Percentiles rank a stretch among this genome's conserved stretches.
These are phyloP conservation scores for Lota lota DNA, from an alignment of 2,113 vertebrate genomes.

Conservation along the genomic window DNA sequence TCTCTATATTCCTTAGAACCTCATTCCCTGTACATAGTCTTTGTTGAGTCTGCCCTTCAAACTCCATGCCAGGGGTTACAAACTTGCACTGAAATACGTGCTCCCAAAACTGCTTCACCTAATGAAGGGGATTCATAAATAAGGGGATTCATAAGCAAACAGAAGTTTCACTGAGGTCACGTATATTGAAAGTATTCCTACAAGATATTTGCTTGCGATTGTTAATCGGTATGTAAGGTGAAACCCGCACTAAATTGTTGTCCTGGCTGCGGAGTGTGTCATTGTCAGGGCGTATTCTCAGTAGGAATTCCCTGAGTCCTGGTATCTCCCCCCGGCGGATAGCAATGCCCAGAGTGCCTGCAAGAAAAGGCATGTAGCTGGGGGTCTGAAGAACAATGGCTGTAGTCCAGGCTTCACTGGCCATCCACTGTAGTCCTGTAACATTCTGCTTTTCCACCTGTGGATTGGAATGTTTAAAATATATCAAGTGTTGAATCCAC, in stretches of 20 bases:
- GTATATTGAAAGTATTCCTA: no score
- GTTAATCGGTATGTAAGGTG: not conserved
- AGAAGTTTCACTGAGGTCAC: not conserved
- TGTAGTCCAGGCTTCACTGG: conserved; percentile 69
- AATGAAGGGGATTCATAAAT: not conserved
- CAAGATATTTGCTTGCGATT: no score
- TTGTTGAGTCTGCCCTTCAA: not conserved
- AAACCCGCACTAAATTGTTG: conserved; percentile 50
- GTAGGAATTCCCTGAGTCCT: conserved; percentile 59
- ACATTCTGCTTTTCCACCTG: conserved; percentile 56
- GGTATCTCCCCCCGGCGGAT: conserved; percentile 66
- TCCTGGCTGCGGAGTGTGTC: conserved; percentile 13
- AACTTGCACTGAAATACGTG: conserved; percentile 43
- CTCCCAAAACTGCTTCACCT: conserved; percentile 51
- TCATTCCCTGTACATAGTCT: conserved; percentile 15
- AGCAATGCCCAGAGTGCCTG: conserved; percentile 68
- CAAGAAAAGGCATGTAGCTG: conserved; percentile 50
- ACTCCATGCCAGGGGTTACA: conserved; percentile 11
- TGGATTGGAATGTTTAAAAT: not conserved
- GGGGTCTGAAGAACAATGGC: conserved; percentile 42
- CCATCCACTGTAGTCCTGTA: conserved; percentile 66
- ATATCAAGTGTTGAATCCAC: not conserved
- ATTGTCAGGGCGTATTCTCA: conserved; percentile 39
- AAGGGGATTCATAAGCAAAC: not conserved
- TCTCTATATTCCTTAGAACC: not conserved